Base-by-base conservation (phyloP, 2,113 vertebrate species). In the Phylloscopus whistleri region DNA sequence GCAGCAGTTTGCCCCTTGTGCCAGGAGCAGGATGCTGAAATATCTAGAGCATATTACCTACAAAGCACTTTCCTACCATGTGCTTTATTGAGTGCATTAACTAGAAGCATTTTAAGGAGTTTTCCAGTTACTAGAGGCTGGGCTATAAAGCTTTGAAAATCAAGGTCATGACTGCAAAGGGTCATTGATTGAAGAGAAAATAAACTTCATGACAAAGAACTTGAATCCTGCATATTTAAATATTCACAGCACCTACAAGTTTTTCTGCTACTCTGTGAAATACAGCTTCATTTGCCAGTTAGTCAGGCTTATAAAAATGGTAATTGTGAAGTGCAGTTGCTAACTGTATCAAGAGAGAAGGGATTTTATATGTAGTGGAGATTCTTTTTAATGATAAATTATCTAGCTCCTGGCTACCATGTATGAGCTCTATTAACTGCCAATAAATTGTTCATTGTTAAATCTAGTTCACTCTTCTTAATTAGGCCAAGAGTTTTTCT, bases 371-470 rank as follows among this genome's bases (percentile, higher is more conserved):
- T 91, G 80, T 96, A 96, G 97, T 94, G 90, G 97, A 97, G 95
- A 97, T 97, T 96, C 89, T 95, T 97, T 97, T 97, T 96, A 96
- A 94, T 97, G 97, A 98, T 97, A 96, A 98, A 97, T 98, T 98
- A 97, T 97, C 94, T 98, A 97, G 95, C 97, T 98, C 90, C 97
- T 98, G 96, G 98, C 98, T 98, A 98, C 95, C 55, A 52, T 97
- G 92, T 96, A 95, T 95, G 97, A 98, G 96, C 91, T 97, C 95
- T 98, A 97, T 97, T 97, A 97, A 97, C 96, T 96, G 96, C 93
- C 95, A 96, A 94, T 98, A 97, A 97, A 98, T 98, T 98, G 97
- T 98, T 98, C 97, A 96, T 98, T 85, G 79, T 97, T 97, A 98
- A 98, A 97, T 97, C 97, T 97, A 98, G 97, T 97, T 98, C 97